A percentile compares a stretch with the other conserved stretches of the same genome.
These are phyloP conservation scores for Eupithecia insigniata DNA, from an alignment of 2,888 invertebrate genomes.

Conservation along the genomic window DNA sequence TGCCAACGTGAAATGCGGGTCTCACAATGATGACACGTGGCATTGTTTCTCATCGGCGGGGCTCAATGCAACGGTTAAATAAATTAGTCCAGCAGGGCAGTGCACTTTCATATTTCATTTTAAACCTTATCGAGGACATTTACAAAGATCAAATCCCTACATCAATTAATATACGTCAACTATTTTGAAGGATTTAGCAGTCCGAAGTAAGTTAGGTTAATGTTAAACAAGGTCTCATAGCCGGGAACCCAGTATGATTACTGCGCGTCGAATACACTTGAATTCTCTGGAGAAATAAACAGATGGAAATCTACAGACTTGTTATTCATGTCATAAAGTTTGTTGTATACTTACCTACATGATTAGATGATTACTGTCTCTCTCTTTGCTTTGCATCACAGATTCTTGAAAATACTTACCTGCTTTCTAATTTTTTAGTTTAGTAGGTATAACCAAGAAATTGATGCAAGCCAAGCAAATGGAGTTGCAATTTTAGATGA, in stretches of 20 bases:
- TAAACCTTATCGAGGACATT: neutral
- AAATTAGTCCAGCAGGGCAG: no score
- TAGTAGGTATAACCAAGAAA: neutral
- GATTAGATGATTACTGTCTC: neutral
- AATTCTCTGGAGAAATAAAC: conserved; percentile 37
- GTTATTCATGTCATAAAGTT: conserved; percentile 28
- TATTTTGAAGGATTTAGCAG: conserved; percentile 28
- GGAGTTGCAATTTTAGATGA: neutral
- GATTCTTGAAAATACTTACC: neutral
- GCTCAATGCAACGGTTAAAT: no score
- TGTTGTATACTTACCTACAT: conserved; percentile 12
- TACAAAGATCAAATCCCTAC: neutral
- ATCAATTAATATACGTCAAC: neutral
- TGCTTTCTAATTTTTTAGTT: neutral
- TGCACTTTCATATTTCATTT: neutral
- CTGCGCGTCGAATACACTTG: conserved; percentile 25
- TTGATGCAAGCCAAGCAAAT: neutral
- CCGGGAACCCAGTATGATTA: conserved; percentile 29
- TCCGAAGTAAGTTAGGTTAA: conserved; percentile 29
- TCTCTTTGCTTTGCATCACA: neutral
- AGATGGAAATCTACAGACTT: conserved; percentile 31
- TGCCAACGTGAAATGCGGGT: no score
- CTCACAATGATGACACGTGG: no score
- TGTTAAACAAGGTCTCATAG: conserved; percentile 38
- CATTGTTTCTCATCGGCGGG: no score